These are phyloP conservation scores for Eupeodes corollae DNA, from an alignment of 1,140 invertebrate genomes.

Conservation along the genomic window DNA sequence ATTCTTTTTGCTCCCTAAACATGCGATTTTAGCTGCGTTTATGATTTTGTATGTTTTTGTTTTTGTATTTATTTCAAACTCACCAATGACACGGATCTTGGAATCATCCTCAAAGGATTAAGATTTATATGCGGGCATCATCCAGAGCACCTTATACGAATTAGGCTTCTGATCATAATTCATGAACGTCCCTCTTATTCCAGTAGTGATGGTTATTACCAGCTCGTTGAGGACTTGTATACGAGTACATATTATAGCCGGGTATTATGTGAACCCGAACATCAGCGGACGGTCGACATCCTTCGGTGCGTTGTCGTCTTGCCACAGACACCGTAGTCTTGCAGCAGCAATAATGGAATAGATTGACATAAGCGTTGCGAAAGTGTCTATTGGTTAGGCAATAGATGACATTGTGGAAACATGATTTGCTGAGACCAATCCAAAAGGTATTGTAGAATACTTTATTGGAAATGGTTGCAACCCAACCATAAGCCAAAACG, in stretches of 20 bases:
- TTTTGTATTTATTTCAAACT: too few species aligned
- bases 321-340: slow-evolving; percentile 65
- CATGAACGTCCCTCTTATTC: slow-evolving; percentile 46
- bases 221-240: slow-evolving; percentile 45
- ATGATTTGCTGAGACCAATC: slow-evolving; percentile 56
- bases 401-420: slow-evolving; percentile 56
- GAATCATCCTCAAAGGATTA: too few species aligned
- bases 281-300: slow-evolving; percentile 47
- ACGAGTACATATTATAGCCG: slow-evolving; percentile 58
- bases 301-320: slow-evolving; percentile 42
- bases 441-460: slow-evolving; percentile 54
- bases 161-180: slow-evolving; percentile 41
- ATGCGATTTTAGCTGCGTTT: too few species aligned
- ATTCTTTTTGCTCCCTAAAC: too few species aligned
- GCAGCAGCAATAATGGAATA: slow-evolving; percentile 75
- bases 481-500: slow-evolving; percentile 21
- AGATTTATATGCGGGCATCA: too few species aligned
- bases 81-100: too few species aligned
- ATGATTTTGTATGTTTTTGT: too few species aligned
- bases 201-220: slow-evolving; percentile 33
- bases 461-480: slow-evolving; percentile 40
- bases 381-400: slow-evolving; percentile 54
- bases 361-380: slow-evolving; percentile 60
- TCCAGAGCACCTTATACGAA: background rate
- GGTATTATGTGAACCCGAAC: slow-evolving; percentile 69